Evolutionary conservation across 2,888 invertebrate genomes (phyloP), one percentile per base, ranked within the genome.

Genomic region (Lymantria monacha): DNA sequence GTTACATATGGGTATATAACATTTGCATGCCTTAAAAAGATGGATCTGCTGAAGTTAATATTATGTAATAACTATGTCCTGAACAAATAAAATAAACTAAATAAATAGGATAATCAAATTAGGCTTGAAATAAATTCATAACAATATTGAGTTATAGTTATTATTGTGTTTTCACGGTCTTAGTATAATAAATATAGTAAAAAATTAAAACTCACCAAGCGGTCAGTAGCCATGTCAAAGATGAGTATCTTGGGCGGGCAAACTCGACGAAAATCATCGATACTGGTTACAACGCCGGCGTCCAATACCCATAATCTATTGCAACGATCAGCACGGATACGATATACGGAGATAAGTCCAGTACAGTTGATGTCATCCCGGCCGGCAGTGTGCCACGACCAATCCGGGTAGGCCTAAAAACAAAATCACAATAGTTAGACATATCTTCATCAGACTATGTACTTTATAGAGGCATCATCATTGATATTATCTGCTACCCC

Each of bases 161-260:
- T 22, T 22, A 22, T 22, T 22, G 22, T 5, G 5, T 22, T 22
- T 22, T 22, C 2, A 22, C 5, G 22, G 5, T 22, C 22, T 22
- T 22, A 22, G 22, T 22, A 22, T 22, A 22, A 5, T 22, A 22
- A 22, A 2, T 22, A 22, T 22, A 5, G 5, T 22, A 22, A 38
- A 9, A 42, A 22, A 22, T 22, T 44, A 12, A 7, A 10, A 74
- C 92, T 89, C 53, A 95, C 93, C 67, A 95, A 82, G 55, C 91
- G 92, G 76, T 96, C 95, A 0, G 95, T 96, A 48, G 92, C 92
- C 73, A 96, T 90, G 73, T 97, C 96, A 64, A 97, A 95, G 50
- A 97, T 94, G 49, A 96, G 92, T 47, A 97, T 92, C 85, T 97
- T 97, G 5, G 97, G 97, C 0, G 95, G 95, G 72, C 97, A 97